Evolutionary conservation across 2,113 vertebrate genomes (phyloP), one percentile per base, ranked within the genome.

Genomic region (Cyprinodon brontotheroides): DNA sequence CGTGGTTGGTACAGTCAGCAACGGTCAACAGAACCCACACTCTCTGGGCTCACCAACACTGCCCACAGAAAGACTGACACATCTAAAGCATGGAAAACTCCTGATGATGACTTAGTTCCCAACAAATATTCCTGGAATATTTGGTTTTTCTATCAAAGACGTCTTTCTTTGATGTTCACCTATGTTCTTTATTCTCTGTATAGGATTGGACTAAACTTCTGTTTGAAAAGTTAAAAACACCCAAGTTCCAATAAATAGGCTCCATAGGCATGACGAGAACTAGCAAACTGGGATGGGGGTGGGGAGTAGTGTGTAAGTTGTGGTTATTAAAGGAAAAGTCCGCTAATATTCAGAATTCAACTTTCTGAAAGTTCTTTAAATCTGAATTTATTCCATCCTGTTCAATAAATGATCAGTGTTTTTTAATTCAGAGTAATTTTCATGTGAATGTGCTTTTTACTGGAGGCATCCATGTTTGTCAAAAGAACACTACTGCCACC

Each of bases 21-120:
- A 29, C 11, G 78, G 80, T 74, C 83, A 70, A 70, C 61, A 65
- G 29, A 48, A 77, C 75, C 81, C 64, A 86, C 82, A 72, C 82
- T 81, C 85, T 73, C 66, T 53, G 78, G 77, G 79, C 76, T 66
- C 12, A 71, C 61, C 45, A 40, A 48, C 68, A 50, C 59, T 29
- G 39, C 50, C 74, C 79, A 71, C 82, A 82, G 57, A 67, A 72
- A 72, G 11, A 64, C 20, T 71, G 70, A 81, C 79, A 47, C 75
- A 66, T 77, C 57, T n/a, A 4, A 38, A 48, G 45, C 22, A 29
- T 59, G 64, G 68, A 72, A 70, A 67, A 63, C 72, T 71, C 41
- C 80, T 57, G 63, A 74, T 57, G 65, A 75, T 47, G 7, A 7
- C 37, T 61, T 17, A 48, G 71, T 38, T 45, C 15, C 22, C 57